Evolutionary conservation across 1,140 invertebrate genomes (phyloP), one percentile per base, ranked within the genome.

Genomic region (Cherax destructor): DNA sequence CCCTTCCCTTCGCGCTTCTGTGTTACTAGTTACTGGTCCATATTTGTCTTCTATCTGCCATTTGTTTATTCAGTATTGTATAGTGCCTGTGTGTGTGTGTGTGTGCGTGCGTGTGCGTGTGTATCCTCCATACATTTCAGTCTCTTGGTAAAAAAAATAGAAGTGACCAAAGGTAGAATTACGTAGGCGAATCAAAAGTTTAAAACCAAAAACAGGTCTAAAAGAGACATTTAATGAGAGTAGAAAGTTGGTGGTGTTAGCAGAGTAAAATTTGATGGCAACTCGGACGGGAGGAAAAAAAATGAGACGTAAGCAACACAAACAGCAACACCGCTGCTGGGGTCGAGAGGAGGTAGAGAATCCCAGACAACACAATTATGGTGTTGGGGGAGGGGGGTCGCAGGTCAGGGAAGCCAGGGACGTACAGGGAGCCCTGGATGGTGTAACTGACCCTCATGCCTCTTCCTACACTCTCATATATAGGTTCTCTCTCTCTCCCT

Each of bases 311-410:
- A 69, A 18, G 65, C 65, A 30, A 41, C n/a, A 78, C 30, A 56
- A 9, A 56, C 52, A 52, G 16, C 61, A 52, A 21, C 41, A 79
- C 13, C 30, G 77, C 47, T 21, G 11, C 18, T 79, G 77, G 83
- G 61, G 61, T 24, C 65, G 69, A 49, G 61, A n/a, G 52, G 69
- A 74, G 83, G 83, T n/a, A 72, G 21, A 72, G 83, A 52, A 72
- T 61, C 30, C 83, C 83, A 86, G 83, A 86, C 69, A 86, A 86
- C 83, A 86, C 83, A 86, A 76, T 86, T 77, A 86, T 86, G 69
- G 83, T 50, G 69, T 86, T 72, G 52, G 52, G 2, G 30, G 30
- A 2, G 30, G 30, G 2, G 50, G 72, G 83, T 86, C 83, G 72
- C 52, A 86, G 83, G 83, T 86, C 83, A 77, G 83, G 18, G n/a